These are phyloP conservation scores for Lordiphosa mommai DNA, from an alignment of 1,140 invertebrate species.

Conservation along the genomic window DNA sequence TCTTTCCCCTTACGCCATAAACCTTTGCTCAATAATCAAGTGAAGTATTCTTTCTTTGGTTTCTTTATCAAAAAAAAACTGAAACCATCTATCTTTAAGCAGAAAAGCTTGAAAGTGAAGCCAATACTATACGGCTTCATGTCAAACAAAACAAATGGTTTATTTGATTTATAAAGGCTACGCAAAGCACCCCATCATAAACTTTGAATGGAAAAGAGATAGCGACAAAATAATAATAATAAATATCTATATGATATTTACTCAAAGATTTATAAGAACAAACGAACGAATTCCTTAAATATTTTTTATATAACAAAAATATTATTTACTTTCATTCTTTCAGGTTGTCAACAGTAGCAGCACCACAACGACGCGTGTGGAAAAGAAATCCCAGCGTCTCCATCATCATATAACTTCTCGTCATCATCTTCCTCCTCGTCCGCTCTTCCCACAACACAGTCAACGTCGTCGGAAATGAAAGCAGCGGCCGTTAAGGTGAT, in stretches of 20 bases:
- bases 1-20: too few species aligned
- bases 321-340: background rate
- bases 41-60: too few species aligned
- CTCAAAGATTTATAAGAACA: slow-evolving; percentile 7
- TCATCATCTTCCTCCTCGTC: slow-evolving; percentile 79
- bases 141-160: slow-evolving; percentile 40
- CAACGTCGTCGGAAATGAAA: slow-evolving; percentile 84
- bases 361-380: slow-evolving; percentile 81
- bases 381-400: slow-evolving; percentile 82
- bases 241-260: slow-evolving; percentile 26
- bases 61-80: too few species aligned
- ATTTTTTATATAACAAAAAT: slow-evolving; percentile 26
- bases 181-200: slow-evolving; percentile 55
- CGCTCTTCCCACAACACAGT: slow-evolving; percentile 58
- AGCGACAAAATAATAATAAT: slow-evolving; percentile 13
- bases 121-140: slow-evolving; percentile 23
- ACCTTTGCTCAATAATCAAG: too few species aligned
- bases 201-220: slow-evolving; percentile 14
- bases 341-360: slow-evolving; percentile 79
- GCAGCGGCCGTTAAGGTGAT: slow-evolving; percentile 87
- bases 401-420: slow-evolving; percentile 79
- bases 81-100: slow-evolving; percentile 36
- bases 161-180: slow-evolving; percentile 58
- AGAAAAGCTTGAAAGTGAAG: slow-evolving; percentile 21
- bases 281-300: slow-evolving; percentile 27